phyloP scores from a whole-genome alignment of 2,113 vertebrate species.

The Prionailurus viverrinus region DNA sequence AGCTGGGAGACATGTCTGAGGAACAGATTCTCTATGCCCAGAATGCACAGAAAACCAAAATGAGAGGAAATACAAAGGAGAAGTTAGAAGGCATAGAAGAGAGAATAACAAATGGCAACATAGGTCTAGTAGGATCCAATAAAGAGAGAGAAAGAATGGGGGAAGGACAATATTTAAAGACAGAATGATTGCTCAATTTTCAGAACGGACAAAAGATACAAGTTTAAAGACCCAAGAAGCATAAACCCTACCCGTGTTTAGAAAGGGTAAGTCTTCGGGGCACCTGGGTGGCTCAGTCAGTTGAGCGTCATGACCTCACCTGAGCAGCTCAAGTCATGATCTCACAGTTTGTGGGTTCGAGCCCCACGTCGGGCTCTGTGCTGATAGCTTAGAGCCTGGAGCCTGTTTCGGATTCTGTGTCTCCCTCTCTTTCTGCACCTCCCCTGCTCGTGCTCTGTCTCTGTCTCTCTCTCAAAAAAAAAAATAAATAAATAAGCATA shows the following conservation, averaged over 20 bases:
- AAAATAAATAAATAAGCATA: too few species aligned
- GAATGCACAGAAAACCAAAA: background rate
- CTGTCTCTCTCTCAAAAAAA: too few species aligned
- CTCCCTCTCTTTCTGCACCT: too few species aligned
- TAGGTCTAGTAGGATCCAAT: background rate
- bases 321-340: too few species aligned
- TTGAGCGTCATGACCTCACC: too few species aligned
- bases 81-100: background rate
- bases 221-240: background rate
- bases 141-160: background rate
- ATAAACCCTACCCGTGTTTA: background rate
- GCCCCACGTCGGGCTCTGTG: too few species aligned
- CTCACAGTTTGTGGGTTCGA: too few species aligned
- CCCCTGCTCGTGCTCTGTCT: too few species aligned
- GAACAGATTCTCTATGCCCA: background rate
- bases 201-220: background rate
- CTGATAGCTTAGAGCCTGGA: too few species aligned
- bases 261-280: background rate
- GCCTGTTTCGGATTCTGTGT: too few species aligned
- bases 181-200: background rate
- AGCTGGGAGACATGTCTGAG: background rate
- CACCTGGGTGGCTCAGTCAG: too few species aligned
- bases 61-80: background rate
- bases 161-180: background rate
- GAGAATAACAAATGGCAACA: background rate